Percentiles rank a stretch among this genome's conserved stretches.
These are phyloP conservation scores for Prionailurus viverrinus DNA, from an alignment of 2,113 vertebrate species.

Conservation along the genomic window DNA sequence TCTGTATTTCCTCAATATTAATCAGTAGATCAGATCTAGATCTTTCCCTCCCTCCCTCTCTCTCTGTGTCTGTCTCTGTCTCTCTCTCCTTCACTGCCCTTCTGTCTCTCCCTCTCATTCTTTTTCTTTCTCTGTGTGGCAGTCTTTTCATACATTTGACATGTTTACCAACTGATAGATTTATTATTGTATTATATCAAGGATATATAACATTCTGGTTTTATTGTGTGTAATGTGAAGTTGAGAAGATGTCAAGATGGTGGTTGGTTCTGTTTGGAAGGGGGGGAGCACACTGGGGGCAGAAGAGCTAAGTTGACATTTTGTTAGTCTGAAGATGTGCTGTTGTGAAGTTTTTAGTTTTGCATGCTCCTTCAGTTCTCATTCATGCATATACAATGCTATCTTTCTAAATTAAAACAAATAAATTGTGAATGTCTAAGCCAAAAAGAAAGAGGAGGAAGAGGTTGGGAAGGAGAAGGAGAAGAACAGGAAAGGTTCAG, in stretches of 20 bases:
- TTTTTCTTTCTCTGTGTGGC: not conserved
- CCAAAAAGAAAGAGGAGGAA: not conserved
- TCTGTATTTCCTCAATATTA: not conserved
- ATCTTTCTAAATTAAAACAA: not conserved
- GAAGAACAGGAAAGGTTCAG: not conserved
- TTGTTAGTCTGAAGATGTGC: not conserved
- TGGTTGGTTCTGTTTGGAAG: not conserved
- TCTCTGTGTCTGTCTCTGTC: fast-evolving
- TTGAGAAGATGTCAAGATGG: not conserved
- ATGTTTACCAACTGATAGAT: not conserved
- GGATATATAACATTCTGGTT: not conserved
- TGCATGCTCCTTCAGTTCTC: too few species aligned
- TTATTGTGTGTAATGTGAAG: not conserved
- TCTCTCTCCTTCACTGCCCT: fast-evolving
- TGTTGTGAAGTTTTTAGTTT: not conserved
- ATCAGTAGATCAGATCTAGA: not conserved
- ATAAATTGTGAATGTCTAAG: not conserved
- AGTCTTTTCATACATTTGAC: too few species aligned
- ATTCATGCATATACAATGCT: not conserved
- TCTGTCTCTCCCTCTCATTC: fast-evolving
- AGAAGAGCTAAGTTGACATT: not conserved
- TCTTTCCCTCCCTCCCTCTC: not conserved
- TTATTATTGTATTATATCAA: not conserved
- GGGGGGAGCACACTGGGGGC: fast-evolving
- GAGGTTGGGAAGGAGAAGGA: not conserved